Evolutionary conservation across 2,888 invertebrate species (phyloP), one percentile per base, ranked within the genome.

Genomic region (Gortyna flavago): DNA sequence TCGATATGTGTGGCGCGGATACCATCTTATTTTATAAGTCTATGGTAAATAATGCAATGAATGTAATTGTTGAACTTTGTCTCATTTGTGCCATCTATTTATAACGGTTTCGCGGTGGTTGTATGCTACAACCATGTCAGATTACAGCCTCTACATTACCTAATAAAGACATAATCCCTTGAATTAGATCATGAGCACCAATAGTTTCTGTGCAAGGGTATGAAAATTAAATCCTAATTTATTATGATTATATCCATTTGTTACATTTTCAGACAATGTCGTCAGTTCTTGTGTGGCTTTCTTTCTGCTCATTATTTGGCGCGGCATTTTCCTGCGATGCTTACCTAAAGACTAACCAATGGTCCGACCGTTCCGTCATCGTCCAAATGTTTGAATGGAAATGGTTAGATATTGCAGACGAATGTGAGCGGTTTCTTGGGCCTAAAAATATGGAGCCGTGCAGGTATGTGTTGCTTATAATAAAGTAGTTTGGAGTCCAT

Each of bases 351-450:
- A 85, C 97, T 2, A 96, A 97, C 89, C 97, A 97, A 91, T 93
- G 93, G 86, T 92, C 92, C 0, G 96, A 97, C 73, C 96, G 97
- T 59, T 97, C 97, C 32, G 97, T 97, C 0, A 98, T 98, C 84
- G 98, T 98, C 0, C 98, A 98, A 91, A 94, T 98, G 18, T 98
- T 98, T 87, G 98, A 98, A 92, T 98, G 98, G 98, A 98, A 98
- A 92, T 98, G 98, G 97, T 92, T 91, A 7, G 98, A 98, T 88
- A 98, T 98, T 69, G 98, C 98, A 0, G 95, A 95, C 13, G 98
- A 98, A 92, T 98, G 98, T 91, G 98, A 98, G 90, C 92, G 97
- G 38, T 98, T 98, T 91, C 95, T 98, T 32, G 97, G 97, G 8
- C 97, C 98, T 0, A 97, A 97, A 98, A 98, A 6, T 98, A 97